phyloP scores from a whole-genome alignment of 2,797 vertebrate genomes.

The Nannoperca australis region DNA sequence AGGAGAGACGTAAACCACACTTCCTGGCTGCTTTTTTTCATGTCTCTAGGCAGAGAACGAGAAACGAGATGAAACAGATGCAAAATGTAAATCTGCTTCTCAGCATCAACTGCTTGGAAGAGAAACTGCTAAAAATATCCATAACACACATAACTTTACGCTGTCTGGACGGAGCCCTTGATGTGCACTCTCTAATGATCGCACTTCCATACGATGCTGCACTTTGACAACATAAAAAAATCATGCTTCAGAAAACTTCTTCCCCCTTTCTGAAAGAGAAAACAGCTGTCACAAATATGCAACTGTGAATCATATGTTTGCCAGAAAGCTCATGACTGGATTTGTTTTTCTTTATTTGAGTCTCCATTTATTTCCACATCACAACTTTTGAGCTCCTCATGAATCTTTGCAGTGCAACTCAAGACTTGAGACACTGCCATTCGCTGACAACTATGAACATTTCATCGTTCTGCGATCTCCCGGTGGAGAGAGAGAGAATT shows the following conservation, averaged over 20 bases:
- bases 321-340: constrained; percentile 42
- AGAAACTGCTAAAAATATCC: constrained; percentile 46
- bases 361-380: constrained; percentile 10
- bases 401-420: constrained; percentile 35
- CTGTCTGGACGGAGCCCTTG: constrained; percentile 15
- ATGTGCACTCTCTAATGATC: constrained; percentile 43
- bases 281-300: constrained; percentile 40
- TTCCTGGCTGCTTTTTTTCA: neutral
- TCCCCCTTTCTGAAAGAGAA: constrained; percentile 3
- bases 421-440: constrained; percentile 70
- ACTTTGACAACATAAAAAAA: constrained; percentile 19
- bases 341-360: constrained; percentile 47
- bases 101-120: constrained; percentile 8
- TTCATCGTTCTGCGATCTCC: constrained; percentile 60
- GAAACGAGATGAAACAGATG: constrained; percentile 33
- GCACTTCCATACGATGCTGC: neutral
- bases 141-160: constrained; percentile 6
- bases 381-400: constrained; percentile 27
- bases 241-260: constrained; percentile 16
- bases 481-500: constrained; percentile 53
- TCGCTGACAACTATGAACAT: constrained; percentile 62
- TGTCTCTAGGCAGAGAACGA: constrained; percentile 6
- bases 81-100: constrained; percentile 39
- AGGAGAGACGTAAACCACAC: neutral
- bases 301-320: constrained; percentile 44